Percentiles rank a stretch among this genome's conserved stretches.
These are phyloP conservation scores for Lasioglossum marginatum DNA, from an alignment of 2,888 invertebrate genomes.

Conservation along the genomic window DNA sequence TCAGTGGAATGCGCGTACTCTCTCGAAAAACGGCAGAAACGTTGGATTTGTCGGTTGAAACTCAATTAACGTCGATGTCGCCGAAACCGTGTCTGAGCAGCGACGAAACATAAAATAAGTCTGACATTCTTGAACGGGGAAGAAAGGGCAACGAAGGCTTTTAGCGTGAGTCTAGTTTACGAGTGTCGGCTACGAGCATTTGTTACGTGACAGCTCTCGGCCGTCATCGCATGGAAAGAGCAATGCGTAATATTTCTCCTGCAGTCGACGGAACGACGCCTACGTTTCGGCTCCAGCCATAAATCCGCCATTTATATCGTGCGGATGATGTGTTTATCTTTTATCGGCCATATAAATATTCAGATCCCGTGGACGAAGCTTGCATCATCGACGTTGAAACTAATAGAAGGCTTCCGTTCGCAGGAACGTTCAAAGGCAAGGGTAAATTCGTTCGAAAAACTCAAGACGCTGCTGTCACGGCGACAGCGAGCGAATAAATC, in stretches of 20 bases:
- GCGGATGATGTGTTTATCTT: conserved; percentile 75
- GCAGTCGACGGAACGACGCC: conserved; percentile 71
- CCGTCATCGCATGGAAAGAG: conserved; percentile 71
- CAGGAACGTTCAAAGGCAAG: background rate
- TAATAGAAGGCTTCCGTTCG: conserved; percentile 38
- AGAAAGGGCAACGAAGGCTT: conserved; percentile 66
- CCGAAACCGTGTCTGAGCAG: conserved; percentile 10
- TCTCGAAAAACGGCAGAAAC: background rate
- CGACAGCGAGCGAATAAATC: background rate
- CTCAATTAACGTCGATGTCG: conserved; percentile 33
- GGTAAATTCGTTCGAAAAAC: conserved; percentile 16
- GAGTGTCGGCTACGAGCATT: conserved; percentile 69
- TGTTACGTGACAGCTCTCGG: conserved; percentile 72
- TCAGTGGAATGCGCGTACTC: background rate
- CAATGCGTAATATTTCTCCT: conserved; percentile 71
- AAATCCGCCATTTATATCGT: conserved; percentile 73
- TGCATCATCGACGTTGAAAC: conserved; percentile 58
- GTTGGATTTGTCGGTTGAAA: background rate
- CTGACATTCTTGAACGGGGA: conserved; percentile 36
- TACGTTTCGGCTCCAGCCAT: conserved; percentile 68
- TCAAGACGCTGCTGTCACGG: background rate
- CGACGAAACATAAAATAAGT: conserved; percentile 52
- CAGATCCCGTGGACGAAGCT: conserved; percentile 56
- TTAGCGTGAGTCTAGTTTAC: conserved; percentile 71
- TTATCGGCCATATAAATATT: conserved; percentile 75